phyloP scores from a whole-genome alignment of 2,888 invertebrate species.

The Pedicia rivosa region DNA sequence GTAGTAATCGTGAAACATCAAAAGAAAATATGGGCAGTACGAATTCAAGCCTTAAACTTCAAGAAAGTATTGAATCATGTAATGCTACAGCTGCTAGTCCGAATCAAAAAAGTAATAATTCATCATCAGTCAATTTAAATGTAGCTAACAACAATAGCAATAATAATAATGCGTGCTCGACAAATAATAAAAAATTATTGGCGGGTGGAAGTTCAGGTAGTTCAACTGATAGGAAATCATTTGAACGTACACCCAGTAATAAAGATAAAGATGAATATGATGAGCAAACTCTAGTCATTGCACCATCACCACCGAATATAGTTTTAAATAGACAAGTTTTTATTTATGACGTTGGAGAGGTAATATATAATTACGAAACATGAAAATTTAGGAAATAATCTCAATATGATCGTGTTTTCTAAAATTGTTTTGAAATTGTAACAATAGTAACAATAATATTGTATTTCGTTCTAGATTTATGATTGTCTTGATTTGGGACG shows the following conservation, averaged over 20 bases:
- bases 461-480: conserved; percentile 42
- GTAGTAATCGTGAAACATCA: conserved; percentile 23
- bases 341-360: conserved; percentile 27
- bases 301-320: conserved; percentile 14
- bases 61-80: conserved; percentile 12
- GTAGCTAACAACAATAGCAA: conserved; percentile 3
- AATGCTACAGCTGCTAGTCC: not conserved
- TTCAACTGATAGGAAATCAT: not conserved
- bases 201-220: conserved; percentile 1
- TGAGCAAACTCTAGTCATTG: not conserved
- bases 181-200: conserved; percentile 4
- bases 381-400: too few species aligned
- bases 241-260: not conserved
- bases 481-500: conserved; percentile 83
- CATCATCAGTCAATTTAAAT: conserved; percentile 4
- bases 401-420: too few species aligned
- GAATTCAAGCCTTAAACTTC: conserved; percentile 9
- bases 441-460: not conserved
- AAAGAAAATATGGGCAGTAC: conserved; percentile 21
- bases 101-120: conserved; percentile 5
- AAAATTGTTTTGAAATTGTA: not conserved
- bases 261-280: not conserved
- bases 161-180: conserved; percentile 11
- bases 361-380: too few species aligned
- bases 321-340: conserved; percentile 28